Evolutionary conservation across 1,140 invertebrate genomes (phyloP).

Genomic region (Oscheius sp.): DNA sequence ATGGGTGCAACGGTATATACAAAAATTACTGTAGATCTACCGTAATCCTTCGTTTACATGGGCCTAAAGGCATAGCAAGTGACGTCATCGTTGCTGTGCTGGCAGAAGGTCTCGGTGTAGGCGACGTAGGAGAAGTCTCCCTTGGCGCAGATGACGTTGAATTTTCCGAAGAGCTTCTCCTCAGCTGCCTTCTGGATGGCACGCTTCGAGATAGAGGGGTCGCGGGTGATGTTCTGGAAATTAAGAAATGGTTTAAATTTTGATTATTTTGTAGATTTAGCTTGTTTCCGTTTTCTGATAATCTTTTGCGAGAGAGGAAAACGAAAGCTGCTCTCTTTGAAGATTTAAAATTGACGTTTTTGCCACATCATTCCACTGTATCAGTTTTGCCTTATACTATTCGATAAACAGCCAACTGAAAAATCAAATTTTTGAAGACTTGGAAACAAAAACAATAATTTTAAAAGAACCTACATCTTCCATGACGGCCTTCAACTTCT

Average conservation of each 20-base stretch:
- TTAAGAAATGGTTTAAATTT: background rate
- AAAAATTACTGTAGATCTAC: no score
- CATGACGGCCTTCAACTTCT: conserved; percentile 52
- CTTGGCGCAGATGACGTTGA: conserved; percentile 57
- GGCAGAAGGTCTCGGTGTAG: conserved; percentile 57
- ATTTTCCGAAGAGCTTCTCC: conserved; percentile 59
- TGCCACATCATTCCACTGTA: background rate
- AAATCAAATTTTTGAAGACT: no score
- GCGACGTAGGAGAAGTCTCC: conserved; percentile 58
- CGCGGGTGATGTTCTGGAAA: conserved; percentile 56
- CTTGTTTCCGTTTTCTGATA: background rate
- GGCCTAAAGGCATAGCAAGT: conserved; percentile 50
- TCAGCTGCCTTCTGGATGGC: conserved; percentile 60
- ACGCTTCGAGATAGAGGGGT: conserved; percentile 54
- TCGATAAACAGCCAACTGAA: background rate
- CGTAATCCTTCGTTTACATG: no score
- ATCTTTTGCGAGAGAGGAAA: conserved; percentile 4
- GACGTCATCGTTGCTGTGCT: conserved; percentile 51
- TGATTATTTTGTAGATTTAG: background rate
- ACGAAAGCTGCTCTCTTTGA: background rate
- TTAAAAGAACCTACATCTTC: conserved; percentile 54
- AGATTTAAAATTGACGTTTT: conserved; percentile 5
- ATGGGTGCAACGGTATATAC: no score
- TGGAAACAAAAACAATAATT: no score
- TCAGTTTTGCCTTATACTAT: background rate